Base-by-base conservation (phyloP, 2,888 invertebrate species). In the Lasius fuliginosus region DNA sequence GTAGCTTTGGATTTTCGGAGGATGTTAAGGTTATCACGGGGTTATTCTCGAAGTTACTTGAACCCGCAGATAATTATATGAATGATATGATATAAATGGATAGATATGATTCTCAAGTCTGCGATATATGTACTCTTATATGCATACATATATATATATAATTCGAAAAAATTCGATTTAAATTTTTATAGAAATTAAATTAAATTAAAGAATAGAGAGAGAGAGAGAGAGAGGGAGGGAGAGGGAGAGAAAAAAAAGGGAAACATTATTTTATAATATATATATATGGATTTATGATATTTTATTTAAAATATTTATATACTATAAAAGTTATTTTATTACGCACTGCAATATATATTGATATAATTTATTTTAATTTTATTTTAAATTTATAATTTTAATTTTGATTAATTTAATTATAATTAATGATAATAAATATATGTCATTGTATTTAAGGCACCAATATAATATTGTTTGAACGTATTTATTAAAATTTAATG, bases 11-110 rank as follows among this genome's bases (percentile, higher is more conserved):
- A 81, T 36, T 81, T 81, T 36, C 60, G 73, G 73, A 49, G 60
- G 27, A 81, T 60, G 73, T 42, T 60, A 73, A 79, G 79, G 79
- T 81, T 81, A 81, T 81, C 79, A 56, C 5, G 30, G 40, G 73
- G 79, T 77, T 53, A 60, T 36, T 73, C 60, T 30, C 46, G 36
- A 36, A 56, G 73, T 81, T 60, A 1, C 60, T 81, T 60, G 79
- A 81, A 81, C 79, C 9, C 73, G 9, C 23, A 60, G 79, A 81
- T 81, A 81, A 79, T 53, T 46, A 49, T 68, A n/a, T 36, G 23
- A 46, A 33, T 53, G 49, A 60, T 12, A 81, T 36, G 60, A 60
- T 68, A 82, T 64, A 64, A 64, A 77, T 76, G 56, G 33, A 64
- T 23, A 71, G 42, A 79, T 60, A 62, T 46, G 15, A 46, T 73